Evolutionary conservation across 2,797 vertebrate genomes (phyloP).

Genomic region (Cirrhinus mrigala): DNA sequence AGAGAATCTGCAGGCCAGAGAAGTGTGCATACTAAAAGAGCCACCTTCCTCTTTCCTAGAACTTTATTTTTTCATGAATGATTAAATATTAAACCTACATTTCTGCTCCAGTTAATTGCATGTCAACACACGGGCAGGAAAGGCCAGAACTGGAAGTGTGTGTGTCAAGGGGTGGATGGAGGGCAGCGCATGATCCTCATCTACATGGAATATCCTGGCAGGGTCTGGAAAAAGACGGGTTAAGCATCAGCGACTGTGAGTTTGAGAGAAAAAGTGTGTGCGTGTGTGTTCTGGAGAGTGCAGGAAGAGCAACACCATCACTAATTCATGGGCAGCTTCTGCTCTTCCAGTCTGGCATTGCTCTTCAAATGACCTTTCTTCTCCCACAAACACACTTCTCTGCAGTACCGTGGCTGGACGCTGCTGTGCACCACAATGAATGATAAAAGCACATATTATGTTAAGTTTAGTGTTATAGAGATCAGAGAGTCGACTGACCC

Average conservation of each 20-base stretch:
- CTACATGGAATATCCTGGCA: slow-evolving; percentile 55
- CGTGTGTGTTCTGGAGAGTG: slow-evolving; percentile 38
- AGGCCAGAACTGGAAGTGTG: slow-evolving; percentile 47
- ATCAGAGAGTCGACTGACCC: slow-evolving; percentile 46
- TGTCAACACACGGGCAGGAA: slow-evolving; percentile 63
- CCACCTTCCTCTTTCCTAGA: slow-evolving; percentile 51
- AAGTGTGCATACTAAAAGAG: slow-evolving; percentile 51
- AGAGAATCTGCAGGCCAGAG: slow-evolving; percentile 46
- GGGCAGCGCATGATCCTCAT: slow-evolving; percentile 45
- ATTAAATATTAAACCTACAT: slow-evolving; percentile 76
- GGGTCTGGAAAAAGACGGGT: slow-evolving; percentile 59
- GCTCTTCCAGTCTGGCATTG: slow-evolving; percentile 65
- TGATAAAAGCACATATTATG: slow-evolving; percentile 44
- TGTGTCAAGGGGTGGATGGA: neutral
- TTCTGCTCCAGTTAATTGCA: slow-evolving; percentile 74
- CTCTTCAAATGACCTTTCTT: slow-evolving; percentile 75
- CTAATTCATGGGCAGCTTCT: slow-evolving; percentile 75
- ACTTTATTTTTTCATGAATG: slow-evolving; percentile 59
- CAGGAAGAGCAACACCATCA: slow-evolving; percentile 71
- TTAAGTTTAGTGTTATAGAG: slow-evolving; percentile 1
- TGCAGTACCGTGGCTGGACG: slow-evolving; percentile 23
- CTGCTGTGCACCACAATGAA: slow-evolving; percentile 28
- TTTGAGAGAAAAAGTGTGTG: slow-evolving; percentile 31
- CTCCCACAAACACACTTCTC: slow-evolving; percentile 35
- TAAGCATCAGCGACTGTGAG: slow-evolving; percentile 44